phyloP scores from a whole-genome alignment of 2,888 invertebrate species.

The Ophioninae sp. region DNA sequence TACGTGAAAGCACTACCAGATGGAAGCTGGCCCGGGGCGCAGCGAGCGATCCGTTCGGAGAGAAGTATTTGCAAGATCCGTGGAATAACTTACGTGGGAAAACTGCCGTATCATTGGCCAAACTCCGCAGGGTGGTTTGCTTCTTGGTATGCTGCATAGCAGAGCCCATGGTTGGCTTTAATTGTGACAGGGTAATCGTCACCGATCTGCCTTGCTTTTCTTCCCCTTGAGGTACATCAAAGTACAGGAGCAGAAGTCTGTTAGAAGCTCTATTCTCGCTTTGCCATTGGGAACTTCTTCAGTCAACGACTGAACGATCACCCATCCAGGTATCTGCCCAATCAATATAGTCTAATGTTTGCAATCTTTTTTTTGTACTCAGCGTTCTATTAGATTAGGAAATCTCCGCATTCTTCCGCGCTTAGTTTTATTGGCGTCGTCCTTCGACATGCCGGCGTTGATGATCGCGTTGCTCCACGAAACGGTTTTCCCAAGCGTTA shows the following conservation, averaged over 20 bases:
- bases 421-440: not conserved
- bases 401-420: not conserved
- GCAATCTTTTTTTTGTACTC: not conserved
- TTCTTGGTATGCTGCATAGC: conserved; percentile 13
- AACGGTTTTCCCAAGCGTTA: not conserved
- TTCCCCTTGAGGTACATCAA: not conserved
- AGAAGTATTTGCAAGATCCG: conserved; percentile 71
- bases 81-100: conserved; percentile 69
- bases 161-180: conserved; percentile 19
- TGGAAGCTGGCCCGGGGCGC: conserved; percentile 67
- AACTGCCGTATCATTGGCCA: conserved; percentile 68
- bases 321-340: not conserved
- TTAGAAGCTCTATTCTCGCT: not conserved
- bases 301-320: not conserved
- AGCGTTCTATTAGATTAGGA: not conserved
- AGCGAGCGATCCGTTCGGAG: conserved; percentile 34
- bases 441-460: not conserved
- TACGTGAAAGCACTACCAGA: conserved; percentile 77
- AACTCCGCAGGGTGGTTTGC: conserved; percentile 42
- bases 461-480: not conserved
- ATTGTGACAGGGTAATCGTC: conserved; percentile 57
- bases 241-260: not conserved
- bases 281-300: not conserved
- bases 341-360: not conserved
- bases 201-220: conserved; percentile 15